Evolutionary conservation across 2,888 invertebrate genomes (phyloP).

Genomic region (Parelbella ahira): DNA sequence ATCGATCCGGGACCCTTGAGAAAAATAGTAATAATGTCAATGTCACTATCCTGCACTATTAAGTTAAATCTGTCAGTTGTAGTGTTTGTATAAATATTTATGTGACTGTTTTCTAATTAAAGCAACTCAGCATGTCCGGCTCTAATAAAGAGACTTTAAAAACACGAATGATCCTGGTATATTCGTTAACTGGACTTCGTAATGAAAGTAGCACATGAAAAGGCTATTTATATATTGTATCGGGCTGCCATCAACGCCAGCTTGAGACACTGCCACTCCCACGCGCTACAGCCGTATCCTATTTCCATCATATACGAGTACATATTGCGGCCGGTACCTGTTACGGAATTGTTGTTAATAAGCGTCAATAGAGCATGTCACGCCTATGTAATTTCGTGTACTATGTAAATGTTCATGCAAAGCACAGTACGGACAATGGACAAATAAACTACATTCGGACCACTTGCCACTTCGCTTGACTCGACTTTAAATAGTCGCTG

Average conservation of each 20-base stretch:
- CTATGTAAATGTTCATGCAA: slow-evolving; percentile 44
- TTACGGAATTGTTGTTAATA: slow-evolving; percentile 34
- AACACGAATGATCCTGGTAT: not conserved
- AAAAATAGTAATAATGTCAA: too few species aligned
- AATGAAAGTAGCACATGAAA: slow-evolving; percentile 24
- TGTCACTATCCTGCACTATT: too few species aligned
- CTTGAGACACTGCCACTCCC: slow-evolving; percentile 21
- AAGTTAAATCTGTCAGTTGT: too few species aligned
- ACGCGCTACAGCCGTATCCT: slow-evolving; percentile 29
- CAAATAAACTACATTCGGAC: slow-evolving; percentile 66
- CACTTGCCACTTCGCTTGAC: slow-evolving; percentile 53
- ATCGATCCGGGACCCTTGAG: too few species aligned
- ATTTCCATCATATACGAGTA: slow-evolving; percentile 55
- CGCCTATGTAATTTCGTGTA: slow-evolving; percentile 29
- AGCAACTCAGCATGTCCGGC: too few species aligned
- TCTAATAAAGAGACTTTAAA: too few species aligned
- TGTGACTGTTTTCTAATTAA: too few species aligned
- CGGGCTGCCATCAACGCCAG: slow-evolving; percentile 20
- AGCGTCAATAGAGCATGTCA: slow-evolving; percentile 46
- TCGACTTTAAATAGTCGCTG: slow-evolving; percentile 43
- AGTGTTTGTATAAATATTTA: too few species aligned
- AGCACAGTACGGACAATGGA: slow-evolving; percentile 63
- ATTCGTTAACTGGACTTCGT: slow-evolving; percentile 12
- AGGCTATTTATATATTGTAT: slow-evolving; percentile 24
- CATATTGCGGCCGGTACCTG: slow-evolving; percentile 37